Evolutionary conservation across 1,140 invertebrate species (phyloP).

Genomic region (Adelges cooleyi): DNA sequence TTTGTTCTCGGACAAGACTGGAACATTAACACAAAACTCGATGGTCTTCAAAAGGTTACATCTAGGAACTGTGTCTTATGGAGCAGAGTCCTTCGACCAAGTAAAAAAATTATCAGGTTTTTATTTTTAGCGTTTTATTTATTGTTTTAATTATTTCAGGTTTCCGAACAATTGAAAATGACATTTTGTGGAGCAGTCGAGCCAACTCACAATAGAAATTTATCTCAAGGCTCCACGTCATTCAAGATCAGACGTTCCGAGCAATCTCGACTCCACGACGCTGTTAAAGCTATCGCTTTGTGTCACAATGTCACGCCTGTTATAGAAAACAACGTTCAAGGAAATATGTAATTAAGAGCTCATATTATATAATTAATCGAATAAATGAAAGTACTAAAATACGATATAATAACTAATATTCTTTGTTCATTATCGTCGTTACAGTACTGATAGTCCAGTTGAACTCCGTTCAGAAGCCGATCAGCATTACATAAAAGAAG

Average conservation of each 20-base stretch:
- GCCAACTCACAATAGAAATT: constrained; percentile 19
- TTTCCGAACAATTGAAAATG: constrained; percentile 25
- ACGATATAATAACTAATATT: too few relatives aligned
- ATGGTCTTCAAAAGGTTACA: constrained; percentile 96
- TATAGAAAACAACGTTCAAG: constrained; percentile 49
- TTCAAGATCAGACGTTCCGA: constrained; percentile 52
- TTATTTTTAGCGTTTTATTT: constrained; percentile 27
- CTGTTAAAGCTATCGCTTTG: constrained; percentile 85
- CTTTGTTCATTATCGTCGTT: too few relatives aligned
- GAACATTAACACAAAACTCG: constrained; percentile 96
- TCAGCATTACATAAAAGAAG: constrained; percentile 42
- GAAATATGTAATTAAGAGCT: constrained; percentile 9
- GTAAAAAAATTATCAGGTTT: constrained; percentile 40
- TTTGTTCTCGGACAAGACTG: constrained; percentile 94
- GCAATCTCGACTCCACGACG: constrained; percentile 72
- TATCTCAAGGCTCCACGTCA: constrained; percentile 30
- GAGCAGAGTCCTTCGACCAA: constrained; percentile 78
- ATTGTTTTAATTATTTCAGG: constrained; percentile 29
- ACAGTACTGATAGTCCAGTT: constrained; percentile 36
- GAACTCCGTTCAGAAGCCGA: constrained; percentile 57
- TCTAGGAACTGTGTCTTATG: constrained; percentile 77
- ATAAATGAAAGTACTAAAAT: too few relatives aligned
- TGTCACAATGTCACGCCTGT: constrained; percentile 99
- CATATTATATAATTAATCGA: too few relatives aligned
- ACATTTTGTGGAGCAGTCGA: constrained; percentile 18